phyloP scores from a whole-genome alignment of 2,888 invertebrate species.

The Agonopterix alstromeriana region DNA sequence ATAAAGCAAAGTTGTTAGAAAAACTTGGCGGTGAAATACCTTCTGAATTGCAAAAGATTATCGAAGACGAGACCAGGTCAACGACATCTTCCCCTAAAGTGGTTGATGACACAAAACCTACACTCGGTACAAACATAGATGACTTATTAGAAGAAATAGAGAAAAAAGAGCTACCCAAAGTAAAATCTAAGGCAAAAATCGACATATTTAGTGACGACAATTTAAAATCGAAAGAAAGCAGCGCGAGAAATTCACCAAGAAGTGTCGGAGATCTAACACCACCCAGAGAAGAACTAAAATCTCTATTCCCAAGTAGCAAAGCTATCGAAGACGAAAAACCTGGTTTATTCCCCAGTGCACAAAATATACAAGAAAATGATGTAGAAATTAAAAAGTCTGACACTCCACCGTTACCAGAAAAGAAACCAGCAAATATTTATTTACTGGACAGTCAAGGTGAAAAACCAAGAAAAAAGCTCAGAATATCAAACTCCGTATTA shows the following conservation, averaged over 20 bases:
- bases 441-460: slow-evolving; percentile 37
- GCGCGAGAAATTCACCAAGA: slow-evolving; percentile 36
- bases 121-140: slow-evolving; percentile 37
- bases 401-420: slow-evolving; percentile 26
- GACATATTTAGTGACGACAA: slow-evolving; percentile 29
- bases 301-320: slow-evolving; percentile 26
- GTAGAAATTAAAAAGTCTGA: slow-evolving; percentile 15
- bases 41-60: slow-evolving; percentile 61
- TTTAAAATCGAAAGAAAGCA: slow-evolving; percentile 23
- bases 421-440: slow-evolving; percentile 56
- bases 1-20: slow-evolving; percentile 69
- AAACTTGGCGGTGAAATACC: slow-evolving; percentile 74
- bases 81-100: slow-evolving; percentile 32
- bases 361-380: slow-evolving; percentile 26
- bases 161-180: slow-evolving; percentile 55
- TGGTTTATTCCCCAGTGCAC: slow-evolving; percentile 28
- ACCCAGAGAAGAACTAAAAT: slow-evolving; percentile 18
- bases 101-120: slow-evolving; percentile 26
- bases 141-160: slow-evolving; percentile 61
- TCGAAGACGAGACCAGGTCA: slow-evolving; percentile 44
- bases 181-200: slow-evolving; percentile 28
- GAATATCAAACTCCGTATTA: slow-evolving; percentile 63
- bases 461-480: slow-evolving; percentile 52
- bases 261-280: slow-evolving; percentile 27
- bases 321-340: slow-evolving; percentile 25